Base-by-base conservation (phyloP, 1,140 invertebrate species). In the Drosophila obscura region DNA sequence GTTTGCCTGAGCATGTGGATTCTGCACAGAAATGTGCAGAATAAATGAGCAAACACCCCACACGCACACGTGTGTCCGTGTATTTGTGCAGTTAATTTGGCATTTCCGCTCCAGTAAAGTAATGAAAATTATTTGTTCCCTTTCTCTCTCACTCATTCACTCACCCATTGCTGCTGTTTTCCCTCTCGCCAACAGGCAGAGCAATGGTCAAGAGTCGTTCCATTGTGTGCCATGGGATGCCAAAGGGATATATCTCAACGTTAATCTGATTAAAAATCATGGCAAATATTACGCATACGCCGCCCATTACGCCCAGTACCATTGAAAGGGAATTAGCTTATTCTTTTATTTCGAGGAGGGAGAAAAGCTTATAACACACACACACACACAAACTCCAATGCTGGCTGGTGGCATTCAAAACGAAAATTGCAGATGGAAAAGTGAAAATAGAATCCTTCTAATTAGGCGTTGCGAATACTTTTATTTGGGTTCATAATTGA, bases 61-160 rank as follows among this genome's bases (percentile, higher is more conserved):
- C 45, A 63, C 15, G 63, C 26, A 55, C 51, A 51, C 46, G 39
- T 60, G 55, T 64, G 45, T 51, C 62, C 31, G 51, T 87, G 75
- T 88, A 77, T 87, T 87, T 87, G 83, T 83, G 83, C 83, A 87
- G 79, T 88, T 88, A 88, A 88, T 88, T 88, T 88, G 83, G 79
- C 83, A 88, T 88, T 88, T 88, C 83, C 83, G 83, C 83, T 77
- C 73, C 49, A 88, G 83, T 80, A 71, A 88, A 88, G 79, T 88
- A 89, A 88, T 87, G 83, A 88, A 88, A 82, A 88, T 67, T 74
- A 67, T 80, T 73, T 68, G 75, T n/a, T n/a, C 44, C 22, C 22
- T 4, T 5, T 22, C 5, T 26, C 4, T 52, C 31, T 44, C 44
- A n/a, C n/a, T n/a, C n/a, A n/a, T n/a, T 24, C 31, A 7, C 50